Percentiles rank a stretch among this genome's conserved stretches.
phyloP scores from a whole-genome alignment of 2,113 vertebrate species.

The Lutjanus erythropterus region DNA sequence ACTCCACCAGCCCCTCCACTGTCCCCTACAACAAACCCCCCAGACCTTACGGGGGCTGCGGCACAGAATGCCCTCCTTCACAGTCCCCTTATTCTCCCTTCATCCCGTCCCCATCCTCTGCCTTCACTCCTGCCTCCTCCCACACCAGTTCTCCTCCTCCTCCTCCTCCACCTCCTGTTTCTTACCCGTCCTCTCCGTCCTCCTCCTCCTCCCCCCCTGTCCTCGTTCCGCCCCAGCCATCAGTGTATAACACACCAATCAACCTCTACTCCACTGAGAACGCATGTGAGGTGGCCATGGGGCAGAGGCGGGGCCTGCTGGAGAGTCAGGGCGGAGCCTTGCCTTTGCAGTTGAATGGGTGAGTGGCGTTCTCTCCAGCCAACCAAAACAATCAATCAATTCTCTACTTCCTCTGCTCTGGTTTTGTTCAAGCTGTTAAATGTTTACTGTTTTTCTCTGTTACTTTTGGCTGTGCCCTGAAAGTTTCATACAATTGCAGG shows the following conservation, averaged over 20 bases:
- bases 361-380: constrained; percentile 82
- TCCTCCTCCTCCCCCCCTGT: constrained; percentile 76
- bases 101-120: constrained; percentile 92
- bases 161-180: constrained; percentile 70
- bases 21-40: constrained; percentile 89
- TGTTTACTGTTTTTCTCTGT: neutral
- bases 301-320: constrained; percentile 90
- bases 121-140: constrained; percentile 84
- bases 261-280: constrained; percentile 87
- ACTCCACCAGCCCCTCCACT: constrained; percentile 72
- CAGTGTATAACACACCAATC: constrained; percentile 86
- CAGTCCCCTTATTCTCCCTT: constrained; percentile 87
- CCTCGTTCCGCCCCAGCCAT: constrained; percentile 90
- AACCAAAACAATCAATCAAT: neutral
- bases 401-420: neutral
- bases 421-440: neutral
- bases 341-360: constrained; percentile 91
- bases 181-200: constrained; percentile 80
- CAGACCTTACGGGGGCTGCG: constrained; percentile 84
- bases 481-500: neutral
- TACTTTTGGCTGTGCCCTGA: neutral
- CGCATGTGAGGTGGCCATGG: constrained; percentile 91
- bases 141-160: constrained; percentile 52
- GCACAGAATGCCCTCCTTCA: constrained; percentile 60
- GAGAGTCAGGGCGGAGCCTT: constrained; percentile 91